Evolutionary conservation across 2,797 vertebrate genomes (phyloP).

Genomic region (Anomalospiza imberbis): DNA sequence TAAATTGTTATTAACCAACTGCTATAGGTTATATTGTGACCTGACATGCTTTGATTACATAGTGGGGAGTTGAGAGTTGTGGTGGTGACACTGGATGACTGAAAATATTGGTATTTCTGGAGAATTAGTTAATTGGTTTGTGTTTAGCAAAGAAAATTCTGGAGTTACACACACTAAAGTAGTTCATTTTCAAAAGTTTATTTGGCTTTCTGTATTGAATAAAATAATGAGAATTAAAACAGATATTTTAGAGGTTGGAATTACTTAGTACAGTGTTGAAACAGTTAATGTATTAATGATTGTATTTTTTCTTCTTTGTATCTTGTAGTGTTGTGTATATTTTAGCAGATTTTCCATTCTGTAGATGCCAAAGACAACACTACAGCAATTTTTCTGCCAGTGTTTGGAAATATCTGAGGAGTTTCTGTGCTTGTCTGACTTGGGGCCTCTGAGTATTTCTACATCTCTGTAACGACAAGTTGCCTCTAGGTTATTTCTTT

Average conservation of each 20-base stretch:
- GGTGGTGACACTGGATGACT: background rate
- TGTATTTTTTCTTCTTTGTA: background rate
- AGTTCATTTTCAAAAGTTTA: background rate
- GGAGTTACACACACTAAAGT: background rate
- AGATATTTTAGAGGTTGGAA: background rate
- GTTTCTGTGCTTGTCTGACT: background rate
- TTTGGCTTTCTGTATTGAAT: background rate
- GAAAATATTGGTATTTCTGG: background rate
- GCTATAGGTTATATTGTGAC: background rate
- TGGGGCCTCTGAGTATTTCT: background rate
- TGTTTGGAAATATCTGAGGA: background rate
- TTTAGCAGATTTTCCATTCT: background rate
- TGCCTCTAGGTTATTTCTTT: background rate
- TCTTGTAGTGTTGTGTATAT: background rate
- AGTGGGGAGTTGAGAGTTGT: background rate
- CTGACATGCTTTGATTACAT: background rate
- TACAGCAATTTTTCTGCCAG: background rate
- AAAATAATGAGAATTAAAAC: background rate
- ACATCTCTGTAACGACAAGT: background rate
- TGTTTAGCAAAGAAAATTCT: background rate
- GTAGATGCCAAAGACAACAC: background rate
- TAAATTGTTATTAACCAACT: background rate
- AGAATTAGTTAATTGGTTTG: background rate
- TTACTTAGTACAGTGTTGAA: background rate
- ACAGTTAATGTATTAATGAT: background rate